Percentiles rank a stretch among this genome's conserved stretches.
Conservation (phyloP, 2,797 vertebrate species). For the Cottoperca gobio region DNA sequence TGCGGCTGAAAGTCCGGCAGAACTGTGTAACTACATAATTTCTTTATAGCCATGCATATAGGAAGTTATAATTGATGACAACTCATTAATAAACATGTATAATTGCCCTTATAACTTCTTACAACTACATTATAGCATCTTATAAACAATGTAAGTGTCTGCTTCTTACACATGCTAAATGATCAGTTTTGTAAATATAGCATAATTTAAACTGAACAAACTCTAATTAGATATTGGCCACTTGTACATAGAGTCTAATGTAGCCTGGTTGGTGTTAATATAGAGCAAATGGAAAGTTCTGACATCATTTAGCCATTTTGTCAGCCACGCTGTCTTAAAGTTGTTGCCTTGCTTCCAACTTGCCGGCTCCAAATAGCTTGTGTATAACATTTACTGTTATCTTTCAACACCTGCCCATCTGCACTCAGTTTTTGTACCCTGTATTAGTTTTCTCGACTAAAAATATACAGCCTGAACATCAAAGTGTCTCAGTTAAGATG, state of each 20-base stretch:
- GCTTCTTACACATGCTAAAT: not conserved
- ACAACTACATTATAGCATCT: not conserved
- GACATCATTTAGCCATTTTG: not conserved
- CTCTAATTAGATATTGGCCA: not conserved
- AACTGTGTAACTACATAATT: not conserved
- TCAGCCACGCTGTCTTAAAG: not conserved
- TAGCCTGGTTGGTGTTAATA: not conserved
- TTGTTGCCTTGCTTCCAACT: not conserved
- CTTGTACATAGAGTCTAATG: not conserved
- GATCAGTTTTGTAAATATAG: not conserved
- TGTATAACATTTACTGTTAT: not conserved
- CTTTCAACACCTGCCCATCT: slow-evolving; percentile 1
- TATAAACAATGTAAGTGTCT: not conserved
- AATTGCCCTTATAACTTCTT: not conserved
- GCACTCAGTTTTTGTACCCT: not conserved
- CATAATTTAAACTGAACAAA: not conserved
- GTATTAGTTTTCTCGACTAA: slow-evolving; percentile 22
- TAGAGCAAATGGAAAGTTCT: not conserved
- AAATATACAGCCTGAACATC: slow-evolving; percentile 33
- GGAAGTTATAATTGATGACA: not conserved
- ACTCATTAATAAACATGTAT: not conserved
- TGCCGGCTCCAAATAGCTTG: not conserved
- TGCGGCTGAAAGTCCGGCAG: not conserved
- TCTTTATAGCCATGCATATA: not conserved
- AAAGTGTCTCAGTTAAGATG: slow-evolving; percentile 16